Evolutionary conservation across 2,888 invertebrate species (phyloP).

Genomic region (Anorthoa munda): DNA sequence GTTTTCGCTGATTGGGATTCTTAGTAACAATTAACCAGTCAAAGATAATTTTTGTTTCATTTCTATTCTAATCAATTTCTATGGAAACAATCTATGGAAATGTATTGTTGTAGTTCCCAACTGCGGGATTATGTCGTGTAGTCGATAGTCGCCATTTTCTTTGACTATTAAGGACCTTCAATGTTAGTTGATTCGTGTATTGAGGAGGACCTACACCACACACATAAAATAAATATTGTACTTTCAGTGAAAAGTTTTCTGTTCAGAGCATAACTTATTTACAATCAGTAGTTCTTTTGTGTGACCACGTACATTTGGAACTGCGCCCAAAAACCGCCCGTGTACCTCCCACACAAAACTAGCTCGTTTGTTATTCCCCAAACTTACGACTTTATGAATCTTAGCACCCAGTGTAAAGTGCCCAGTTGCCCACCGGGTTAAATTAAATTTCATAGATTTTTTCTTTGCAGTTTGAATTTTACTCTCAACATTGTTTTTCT

Average conservation of each 20-base stretch:
- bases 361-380: conserved; percentile 49
- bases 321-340: conserved; percentile 38
- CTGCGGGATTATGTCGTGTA: background rate
- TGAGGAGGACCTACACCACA: background rate
- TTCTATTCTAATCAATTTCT: too few species aligned
- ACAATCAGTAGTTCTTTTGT: conserved; percentile 27
- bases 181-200: background rate
- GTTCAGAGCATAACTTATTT: conserved; percentile 18
- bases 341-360: conserved; percentile 44
- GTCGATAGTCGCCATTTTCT: background rate
- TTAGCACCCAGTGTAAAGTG: conserved; percentile 37
- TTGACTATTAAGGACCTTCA: background rate
- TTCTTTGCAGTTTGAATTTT: conserved; percentile 40
- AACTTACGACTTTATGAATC: conserved; percentile 65
- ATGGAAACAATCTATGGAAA: too few species aligned
- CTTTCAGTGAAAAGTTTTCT: background rate
- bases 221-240: too few species aligned
- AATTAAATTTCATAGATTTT: conserved; percentile 57
- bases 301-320: conserved; percentile 32
- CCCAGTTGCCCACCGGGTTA: conserved; percentile 44
- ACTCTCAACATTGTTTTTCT: conserved; percentile 35
- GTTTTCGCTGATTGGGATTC: conserved; percentile 21
- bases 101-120: too few species aligned
- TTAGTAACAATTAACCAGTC: conserved; percentile 15
- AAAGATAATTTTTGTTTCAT: background rate